Base-by-base conservation (phyloP, 92 coral and sea anemone species). In the Phymanthus crucifer region DNA sequence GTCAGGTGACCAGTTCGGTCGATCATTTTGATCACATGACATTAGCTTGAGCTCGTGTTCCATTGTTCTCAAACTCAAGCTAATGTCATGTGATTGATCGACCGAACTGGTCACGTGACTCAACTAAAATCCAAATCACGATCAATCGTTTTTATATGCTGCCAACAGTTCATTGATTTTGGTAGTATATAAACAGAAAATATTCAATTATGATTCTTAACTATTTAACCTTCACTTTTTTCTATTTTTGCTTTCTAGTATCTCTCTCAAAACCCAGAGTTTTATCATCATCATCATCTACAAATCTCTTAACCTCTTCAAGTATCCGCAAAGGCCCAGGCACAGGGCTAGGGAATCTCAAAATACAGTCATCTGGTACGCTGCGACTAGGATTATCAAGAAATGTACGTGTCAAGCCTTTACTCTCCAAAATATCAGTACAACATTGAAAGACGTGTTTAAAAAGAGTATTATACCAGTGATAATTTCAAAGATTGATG, bases 341-440 rank as follows among this genome's bases (percentile, higher is more conserved):
- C 14, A 77, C 86, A 54, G 94, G 94, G 18, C 94, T 92, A 4
- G 92, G 91, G 6, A 97, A 90, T 29, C 87, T 94, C 5, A 85
- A 89, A 43, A 87, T 92, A 56, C 93, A 88, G 66, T 74, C 85
- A 11, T 70, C 97, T 37, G 94, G 97, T 19, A 92, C 98, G 32
- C 83, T 94, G 40, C 88, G 98, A 47, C 83, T 94, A 45, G 98
- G 98, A 24, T 97, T 94, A 66, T 94, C 98, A 73, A 84, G 98
- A 74, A 92, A 94, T 88, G 91, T 88, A 19, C 87, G 97, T 29
- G 97, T 94, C 21, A 94, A 92, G 68, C 98, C 98, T 11, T 80
- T 94, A 29, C 91, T 87, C 43, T 78, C 97, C 2, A 90, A 92
- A 47, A 85, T 90, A 6, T 76, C 93, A 27, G 88, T 84, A 35